Conservation (phyloP, 2,888 invertebrate species). For the Fragum fragum region DNA sequence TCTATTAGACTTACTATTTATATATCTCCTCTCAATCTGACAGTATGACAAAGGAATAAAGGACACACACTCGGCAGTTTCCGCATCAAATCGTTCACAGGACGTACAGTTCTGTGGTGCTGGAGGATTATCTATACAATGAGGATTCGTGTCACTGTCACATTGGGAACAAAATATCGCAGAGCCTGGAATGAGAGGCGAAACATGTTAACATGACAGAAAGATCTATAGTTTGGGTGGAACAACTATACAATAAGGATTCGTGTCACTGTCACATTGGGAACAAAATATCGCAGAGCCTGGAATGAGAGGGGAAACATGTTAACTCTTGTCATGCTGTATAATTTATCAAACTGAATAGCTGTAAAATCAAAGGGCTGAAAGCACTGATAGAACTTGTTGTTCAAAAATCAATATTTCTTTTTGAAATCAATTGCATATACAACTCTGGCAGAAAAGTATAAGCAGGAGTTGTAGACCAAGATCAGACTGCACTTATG, state of each 20-base stretch:
- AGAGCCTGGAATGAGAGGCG: constrained; percentile 20
- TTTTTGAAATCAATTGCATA: too few species aligned
- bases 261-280: constrained; percentile 56
- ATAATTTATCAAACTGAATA: too few species aligned
- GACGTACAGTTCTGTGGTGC: constrained; percentile 43
- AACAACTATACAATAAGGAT: constrained; percentile 36
- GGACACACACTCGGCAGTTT: constrained; percentile 4
- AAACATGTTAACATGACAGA: constrained; percentile 36
- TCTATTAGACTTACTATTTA: constrained; percentile 30
- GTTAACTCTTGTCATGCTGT: too few species aligned
- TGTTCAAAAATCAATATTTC: too few species aligned
- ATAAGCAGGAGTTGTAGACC: too few species aligned
- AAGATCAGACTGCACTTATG: too few species aligned
- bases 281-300: constrained; percentile 48
- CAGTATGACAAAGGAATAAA: constrained; percentile 35
- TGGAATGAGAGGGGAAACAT: constrained; percentile 14
- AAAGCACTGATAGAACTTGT: too few species aligned
- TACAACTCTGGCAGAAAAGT: too few species aligned
- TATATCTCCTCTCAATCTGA: constrained; percentile 44
- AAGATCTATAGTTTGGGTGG: constrained; percentile 46
- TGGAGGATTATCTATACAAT: constrained; percentile 42
- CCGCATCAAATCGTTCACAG: constrained; percentile 29
- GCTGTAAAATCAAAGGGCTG: too few species aligned
- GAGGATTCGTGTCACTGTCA: constrained; percentile 50
- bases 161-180: constrained; percentile 56